These are phyloP conservation scores for Phanerotoma sp. DNA, from an alignment of 2,888 invertebrate genomes.

Conservation along the genomic window DNA sequence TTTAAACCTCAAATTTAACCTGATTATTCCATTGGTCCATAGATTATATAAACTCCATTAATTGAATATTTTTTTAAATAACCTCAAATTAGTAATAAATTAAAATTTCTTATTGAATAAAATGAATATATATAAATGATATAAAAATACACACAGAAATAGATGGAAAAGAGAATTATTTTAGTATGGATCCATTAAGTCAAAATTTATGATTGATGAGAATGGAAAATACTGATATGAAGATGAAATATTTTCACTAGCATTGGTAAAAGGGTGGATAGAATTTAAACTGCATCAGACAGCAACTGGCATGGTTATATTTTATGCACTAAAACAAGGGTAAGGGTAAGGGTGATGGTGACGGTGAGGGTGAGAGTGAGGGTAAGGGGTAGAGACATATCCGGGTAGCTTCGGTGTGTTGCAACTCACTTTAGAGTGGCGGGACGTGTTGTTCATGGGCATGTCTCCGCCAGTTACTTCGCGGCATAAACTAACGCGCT, in stretches of 20 bases:
- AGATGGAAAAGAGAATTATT: no score
- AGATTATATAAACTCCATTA: no score
- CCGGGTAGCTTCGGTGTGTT: constrained; percentile 24
- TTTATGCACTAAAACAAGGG: constrained; percentile 38
- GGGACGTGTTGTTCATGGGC: constrained; percentile 36
- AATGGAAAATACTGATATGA: constrained; percentile 4
- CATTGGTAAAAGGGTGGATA: constrained; percentile 8
- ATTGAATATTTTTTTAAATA: no score
- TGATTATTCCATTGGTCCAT: no score
- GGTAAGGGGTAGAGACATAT: constrained; percentile 1
- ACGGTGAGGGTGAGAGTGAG: not conserved
- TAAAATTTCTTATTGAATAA: no score
- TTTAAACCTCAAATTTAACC: no score
- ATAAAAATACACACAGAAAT: no score
- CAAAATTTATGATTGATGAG: constrained; percentile 12
- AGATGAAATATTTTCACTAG: constrained; percentile 8
- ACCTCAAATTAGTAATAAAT: no score
- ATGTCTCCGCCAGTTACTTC: constrained; percentile 40
- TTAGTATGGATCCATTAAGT: not conserved
- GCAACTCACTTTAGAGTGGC: constrained; percentile 35
- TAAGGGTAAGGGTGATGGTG: constrained; percentile 6
- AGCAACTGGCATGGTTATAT: constrained; percentile 37
- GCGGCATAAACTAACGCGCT: constrained; percentile 29
- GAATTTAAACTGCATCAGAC: constrained; percentile 39
- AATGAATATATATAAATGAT: no score